Base-by-base conservation (phyloP, 1,140 invertebrate genomes). In the Cherax quadricarinatus region DNA sequence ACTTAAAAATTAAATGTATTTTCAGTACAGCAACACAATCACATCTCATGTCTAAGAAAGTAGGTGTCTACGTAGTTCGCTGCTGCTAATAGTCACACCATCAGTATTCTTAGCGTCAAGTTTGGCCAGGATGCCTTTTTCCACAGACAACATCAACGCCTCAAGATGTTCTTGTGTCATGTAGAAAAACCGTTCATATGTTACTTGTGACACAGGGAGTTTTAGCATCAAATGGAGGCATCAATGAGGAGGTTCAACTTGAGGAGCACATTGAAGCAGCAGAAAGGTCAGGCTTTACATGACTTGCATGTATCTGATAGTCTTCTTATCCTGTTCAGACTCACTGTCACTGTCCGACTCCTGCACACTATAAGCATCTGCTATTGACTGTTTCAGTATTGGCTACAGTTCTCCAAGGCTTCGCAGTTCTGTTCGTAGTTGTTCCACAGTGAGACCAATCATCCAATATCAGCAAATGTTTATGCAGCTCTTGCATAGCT, bases 391-490 rank as follows among this genome's bases (percentile, higher is more conserved):
- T 53, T 83, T 83, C 51, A 83, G 81, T 48, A 49, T 83, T 48
- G 41, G 14, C 30, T 14, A 83, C 24, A 9, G 81, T 83, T 9
- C 81, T 53, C 10, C 51, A 14, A 83, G 41, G 51, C 10, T 48
- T 14, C 51, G 81, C 24, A 30, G 51, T 53, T 53, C 81, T 83
- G 81, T 83, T 80, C 78, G 10, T 24, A 80, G 16, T 24, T 80
- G 78, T 80, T 80, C 30, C 24, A 24, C 78, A 21, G 81, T 53
- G 51, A n/a, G 81, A 18, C 14, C 24, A 48, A 49, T 49, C 24
- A 49, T 83, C 81, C 41, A 83, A 83, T 83, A 12, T 9, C 81
- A 48, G 81, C 18, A 83, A 49, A 83, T 83, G 81, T 41, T 83
- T 53, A 49, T 49, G 41, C 51, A 83, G 10, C 24, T 83, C 81